These are phyloP conservation scores for Callinectes sapidus DNA, from an alignment of 2,888 invertebrate genomes.

Conservation along the genomic window DNA sequence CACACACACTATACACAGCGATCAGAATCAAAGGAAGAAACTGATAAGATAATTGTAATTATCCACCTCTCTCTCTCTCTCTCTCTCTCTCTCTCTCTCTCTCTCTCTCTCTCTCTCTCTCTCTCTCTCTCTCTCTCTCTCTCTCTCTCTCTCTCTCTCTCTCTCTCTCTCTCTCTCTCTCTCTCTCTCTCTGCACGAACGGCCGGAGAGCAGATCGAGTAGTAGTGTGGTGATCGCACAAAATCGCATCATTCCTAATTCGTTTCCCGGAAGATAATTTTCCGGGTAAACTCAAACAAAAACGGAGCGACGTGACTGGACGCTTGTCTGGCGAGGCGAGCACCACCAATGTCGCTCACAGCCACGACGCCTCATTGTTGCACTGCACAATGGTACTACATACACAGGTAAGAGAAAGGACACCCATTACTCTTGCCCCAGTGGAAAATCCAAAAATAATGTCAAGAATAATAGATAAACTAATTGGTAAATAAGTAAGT, in stretches of 20 bases:
- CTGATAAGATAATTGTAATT: no score
- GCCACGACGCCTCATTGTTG: not conserved
- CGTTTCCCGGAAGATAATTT: not conserved
- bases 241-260: conserved; percentile 5
- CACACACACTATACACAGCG: no score
- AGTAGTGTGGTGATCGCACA: not conserved
- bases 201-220: not conserved
- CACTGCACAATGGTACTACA: not conserved
- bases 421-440: not conserved
- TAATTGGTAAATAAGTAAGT: not conserved
- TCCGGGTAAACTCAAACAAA: not conserved
- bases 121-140: not conserved
- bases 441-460: not conserved
- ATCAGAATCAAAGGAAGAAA: no score
- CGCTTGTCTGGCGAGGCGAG: not conserved
- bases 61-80: no score
- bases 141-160: conserved; percentile 30
- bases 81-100: no score
- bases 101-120: no score
- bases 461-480: no score
- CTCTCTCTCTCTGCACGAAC: not conserved
- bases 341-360: not conserved
- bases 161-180: conserved; percentile 37
- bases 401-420: not conserved
- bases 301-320: not conserved